phyloP scores from a whole-genome alignment of 1,140 invertebrate species.

The Pantala flavescens region DNA sequence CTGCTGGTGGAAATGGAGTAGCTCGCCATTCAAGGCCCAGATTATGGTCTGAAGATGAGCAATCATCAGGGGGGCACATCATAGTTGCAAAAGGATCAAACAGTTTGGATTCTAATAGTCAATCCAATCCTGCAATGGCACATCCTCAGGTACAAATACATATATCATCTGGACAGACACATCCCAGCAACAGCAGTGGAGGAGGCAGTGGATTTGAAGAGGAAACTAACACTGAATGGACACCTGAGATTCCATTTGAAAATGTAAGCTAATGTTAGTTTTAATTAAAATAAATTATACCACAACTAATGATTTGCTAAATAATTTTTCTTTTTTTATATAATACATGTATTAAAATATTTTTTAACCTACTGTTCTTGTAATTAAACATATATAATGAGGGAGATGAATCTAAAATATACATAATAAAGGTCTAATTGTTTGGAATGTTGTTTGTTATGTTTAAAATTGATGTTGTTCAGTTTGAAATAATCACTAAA shows the following conservation, averaged over 20 bases:
- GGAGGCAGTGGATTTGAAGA: slow-evolving; percentile 44
- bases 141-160: not conserved
- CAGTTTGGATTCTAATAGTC: not conserved
- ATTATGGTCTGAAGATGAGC: slow-evolving; percentile 28
- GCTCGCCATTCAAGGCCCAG: slow-evolving; percentile 23
- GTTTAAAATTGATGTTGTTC: too few species aligned
- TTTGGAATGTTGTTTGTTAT: too few species aligned
- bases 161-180: not conserved
- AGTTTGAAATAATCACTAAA: too few species aligned
- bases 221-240: slow-evolving; percentile 71
- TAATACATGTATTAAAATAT: too few species aligned
- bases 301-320: too few species aligned
- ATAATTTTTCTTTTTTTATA: too few species aligned
- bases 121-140: not conserved
- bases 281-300: not conserved
- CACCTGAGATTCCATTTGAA: slow-evolving; percentile 82
- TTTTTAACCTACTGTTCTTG: too few species aligned
- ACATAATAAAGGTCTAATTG: too few species aligned
- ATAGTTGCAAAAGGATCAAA: not conserved
- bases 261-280: slow-evolving; percentile 48
- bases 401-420: too few species aligned
- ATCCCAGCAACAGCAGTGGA: not conserved
- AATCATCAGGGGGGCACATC: not conserved
- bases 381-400: too few species aligned
- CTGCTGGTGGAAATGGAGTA: slow-evolving; percentile 21